phyloP scores from a whole-genome alignment of 2,797 vertebrate species.

The Anguilla megastoma region DNA sequence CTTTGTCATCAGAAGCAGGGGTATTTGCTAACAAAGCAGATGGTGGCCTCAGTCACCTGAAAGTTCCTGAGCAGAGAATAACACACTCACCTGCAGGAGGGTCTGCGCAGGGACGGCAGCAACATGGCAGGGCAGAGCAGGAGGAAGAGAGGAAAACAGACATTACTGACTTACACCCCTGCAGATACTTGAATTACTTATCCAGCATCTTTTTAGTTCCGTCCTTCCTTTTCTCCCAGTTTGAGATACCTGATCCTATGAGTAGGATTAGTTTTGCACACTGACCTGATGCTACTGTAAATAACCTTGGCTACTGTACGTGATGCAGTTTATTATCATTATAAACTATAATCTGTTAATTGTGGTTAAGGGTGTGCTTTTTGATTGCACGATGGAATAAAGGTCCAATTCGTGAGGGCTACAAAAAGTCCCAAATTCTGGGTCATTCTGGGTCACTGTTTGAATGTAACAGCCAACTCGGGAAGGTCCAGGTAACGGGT shows the following conservation, averaged over 20 bases:
- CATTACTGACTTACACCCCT: conserved; percentile 31
- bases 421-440: background rate
- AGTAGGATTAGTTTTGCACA: background rate
- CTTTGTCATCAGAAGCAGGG: background rate
- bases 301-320: too few species aligned
- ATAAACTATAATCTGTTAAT: background rate
- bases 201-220: background rate
- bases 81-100: conserved; percentile 86
- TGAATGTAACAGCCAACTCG: background rate
- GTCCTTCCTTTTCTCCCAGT: background rate
- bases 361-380: background rate
- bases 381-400: background rate
- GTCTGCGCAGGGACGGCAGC: conserved; percentile 71
- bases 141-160: conserved; percentile 33
- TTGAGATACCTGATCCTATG: background rate
- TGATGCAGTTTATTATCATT: background rate
- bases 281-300: background rate
- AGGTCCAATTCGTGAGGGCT: background rate
- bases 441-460: background rate
- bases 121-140: conserved; percentile 17
- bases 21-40: background rate
- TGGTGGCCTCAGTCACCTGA: background rate
- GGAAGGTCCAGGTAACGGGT: background rate
- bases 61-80: background rate
- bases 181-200: background rate